phyloP scores from a whole-genome alignment of 1,140 invertebrate genomes.

The Hermatobates lingyangjiaoensis region DNA sequence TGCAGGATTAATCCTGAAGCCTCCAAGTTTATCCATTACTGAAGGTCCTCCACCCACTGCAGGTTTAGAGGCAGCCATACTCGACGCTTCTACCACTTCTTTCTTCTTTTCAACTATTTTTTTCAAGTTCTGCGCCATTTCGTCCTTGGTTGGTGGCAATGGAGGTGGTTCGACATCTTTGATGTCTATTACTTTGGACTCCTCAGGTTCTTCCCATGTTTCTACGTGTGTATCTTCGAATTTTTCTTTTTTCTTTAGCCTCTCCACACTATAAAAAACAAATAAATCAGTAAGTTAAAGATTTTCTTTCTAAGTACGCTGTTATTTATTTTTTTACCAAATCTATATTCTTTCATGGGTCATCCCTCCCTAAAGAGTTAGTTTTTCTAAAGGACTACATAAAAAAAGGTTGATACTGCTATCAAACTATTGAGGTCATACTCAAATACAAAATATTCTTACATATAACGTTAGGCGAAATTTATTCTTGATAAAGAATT shows the following conservation, averaged over 20 bases:
- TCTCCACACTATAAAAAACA: constrained; percentile 13
- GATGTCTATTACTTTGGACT: constrained; percentile 14
- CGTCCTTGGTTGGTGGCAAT: constrained; percentile 12
- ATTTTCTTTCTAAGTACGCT: too few species aligned
- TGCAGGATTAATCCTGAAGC: constrained; percentile 21
- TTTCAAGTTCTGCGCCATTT: constrained; percentile 17
- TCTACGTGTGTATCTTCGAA: constrained; percentile 13
- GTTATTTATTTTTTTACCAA: not conserved
- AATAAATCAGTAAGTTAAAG: too few species aligned
- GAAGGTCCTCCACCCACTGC: constrained; percentile 24
- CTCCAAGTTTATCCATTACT: constrained; percentile 45
- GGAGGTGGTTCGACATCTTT: constrained; percentile 14
- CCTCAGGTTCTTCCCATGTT: constrained; percentile 18
- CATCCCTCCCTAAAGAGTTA: too few species aligned
- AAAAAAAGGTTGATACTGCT: too few species aligned
- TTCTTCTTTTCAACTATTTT: constrained; percentile 24
- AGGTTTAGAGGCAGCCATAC: constrained; percentile 24
- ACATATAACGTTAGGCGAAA: too few species aligned
- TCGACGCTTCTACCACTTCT: constrained; percentile 21
- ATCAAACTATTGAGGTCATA: too few species aligned
- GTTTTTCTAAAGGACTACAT: too few species aligned
- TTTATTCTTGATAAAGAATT: too few species aligned
- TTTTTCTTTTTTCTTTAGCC: constrained; percentile 30
- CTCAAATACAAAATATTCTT: too few species aligned
- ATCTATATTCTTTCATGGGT: too few species aligned